Evolutionary conservation across 2,888 invertebrate species (phyloP), one percentile per base, ranked within the genome.

Genomic region (Cynaeus angustus): DNA sequence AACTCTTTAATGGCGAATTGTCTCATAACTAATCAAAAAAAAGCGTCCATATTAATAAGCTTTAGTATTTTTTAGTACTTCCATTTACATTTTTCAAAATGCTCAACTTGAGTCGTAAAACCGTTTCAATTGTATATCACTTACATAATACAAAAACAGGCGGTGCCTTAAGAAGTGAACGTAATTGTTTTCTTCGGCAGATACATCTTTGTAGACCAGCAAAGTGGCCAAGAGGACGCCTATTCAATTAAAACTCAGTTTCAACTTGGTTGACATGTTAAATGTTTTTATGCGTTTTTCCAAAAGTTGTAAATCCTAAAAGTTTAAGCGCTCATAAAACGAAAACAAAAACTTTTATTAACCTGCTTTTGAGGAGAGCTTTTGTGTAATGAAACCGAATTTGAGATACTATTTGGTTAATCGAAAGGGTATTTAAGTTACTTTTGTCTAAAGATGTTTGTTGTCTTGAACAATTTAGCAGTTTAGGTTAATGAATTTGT

Each of bases 301-400:
- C 16, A 46, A 46, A 46, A 46, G 14, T 13, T 12, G 12, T 16
- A 46, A 45, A 46, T 46, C 14, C 16, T 46, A n/a, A 46, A 45
- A 46, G 46, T 46, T 46, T 46, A 16, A 9, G 46, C 16, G n/a
- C 16, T 12, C 16, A 16, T 46, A 9, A 16, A 46, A 5, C 3
- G 46, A 16, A 46, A 46, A 13, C 12, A 43, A 13, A 43, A 43
- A 43, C 43, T 43, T 43, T 37, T 37, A 37, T 5, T 37, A 37
- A 37, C 37, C 37, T n/a, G 2, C 6, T 37, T 2, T 37, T 37
- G 37, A 5, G 37, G 37, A n/a, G 37, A 37, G n/a, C 9, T n/a
- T 30, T 37, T 37, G 37, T 37, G 1, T 37, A 37, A 37, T 37
- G 37, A 37, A 37, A 37, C 37, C 8, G 37, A 37, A 37, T 37